Conservation (phyloP, 2,113 vertebrate species). For the Microcebus griseorufus region DNA sequence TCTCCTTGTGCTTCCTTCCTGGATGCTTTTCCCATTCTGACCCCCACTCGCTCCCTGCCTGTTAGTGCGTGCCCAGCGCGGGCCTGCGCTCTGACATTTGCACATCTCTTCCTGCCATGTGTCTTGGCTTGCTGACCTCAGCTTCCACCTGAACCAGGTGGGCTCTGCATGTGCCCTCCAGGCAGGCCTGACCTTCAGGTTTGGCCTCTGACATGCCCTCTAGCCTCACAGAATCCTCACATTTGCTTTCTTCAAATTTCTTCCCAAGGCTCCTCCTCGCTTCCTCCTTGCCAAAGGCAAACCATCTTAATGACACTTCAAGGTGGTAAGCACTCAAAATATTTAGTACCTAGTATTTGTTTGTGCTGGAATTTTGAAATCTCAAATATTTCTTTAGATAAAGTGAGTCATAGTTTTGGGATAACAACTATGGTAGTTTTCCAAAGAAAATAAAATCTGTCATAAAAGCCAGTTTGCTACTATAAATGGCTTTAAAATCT, state of each 20-base stretch:
- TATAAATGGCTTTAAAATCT: neutral
- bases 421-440: neutral
- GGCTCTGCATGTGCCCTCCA: neutral
- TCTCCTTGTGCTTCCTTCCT: neutral
- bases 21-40: neutral
- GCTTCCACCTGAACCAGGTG: neutral
- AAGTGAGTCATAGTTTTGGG: neutral
- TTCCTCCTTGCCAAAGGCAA: neutral
- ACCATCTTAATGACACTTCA: neutral
- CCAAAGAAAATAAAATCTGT: neutral
- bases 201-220: neutral
- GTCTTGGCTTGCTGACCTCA: neutral
- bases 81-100: neutral
- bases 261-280: neutral
- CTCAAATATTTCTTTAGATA: constrained; percentile 51
- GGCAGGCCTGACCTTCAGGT: neutral
- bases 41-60: neutral
- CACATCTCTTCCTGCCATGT: neutral
- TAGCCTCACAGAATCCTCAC: neutral
- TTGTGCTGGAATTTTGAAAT: constrained; percentile 32
- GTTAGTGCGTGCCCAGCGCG: fast-evolving
- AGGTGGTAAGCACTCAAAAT: neutral
- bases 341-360: neutral
- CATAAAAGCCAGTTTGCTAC: constrained; percentile 14
- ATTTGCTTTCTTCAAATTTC: constrained; percentile 13